phyloP scores from a whole-genome alignment of 2,113 vertebrate species.

The Candoia aspera region DNA sequence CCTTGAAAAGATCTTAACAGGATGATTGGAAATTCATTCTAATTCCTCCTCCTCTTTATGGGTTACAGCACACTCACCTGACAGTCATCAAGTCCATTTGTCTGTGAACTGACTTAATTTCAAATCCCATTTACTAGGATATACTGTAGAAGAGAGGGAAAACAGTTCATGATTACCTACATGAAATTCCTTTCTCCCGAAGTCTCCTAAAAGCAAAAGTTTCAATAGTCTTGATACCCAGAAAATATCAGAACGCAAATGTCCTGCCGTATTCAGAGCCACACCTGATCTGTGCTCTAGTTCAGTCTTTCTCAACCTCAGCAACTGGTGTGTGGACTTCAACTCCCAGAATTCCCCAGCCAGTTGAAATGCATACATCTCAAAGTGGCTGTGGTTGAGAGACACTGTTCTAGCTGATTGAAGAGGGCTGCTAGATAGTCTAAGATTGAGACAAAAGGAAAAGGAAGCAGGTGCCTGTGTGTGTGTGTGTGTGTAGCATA shows the following conservation, averaged over 20 bases:
- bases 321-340: not conserved
- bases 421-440: not conserved
- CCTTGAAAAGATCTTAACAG: conserved; percentile 64
- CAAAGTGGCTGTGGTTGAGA: not conserved
- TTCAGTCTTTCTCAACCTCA: not conserved
- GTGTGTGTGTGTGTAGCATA: too few species aligned
- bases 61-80: conserved; percentile 62
- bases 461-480: not conserved
- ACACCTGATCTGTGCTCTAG: not conserved
- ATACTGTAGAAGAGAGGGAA: not conserved
- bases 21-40: conserved; percentile 64
- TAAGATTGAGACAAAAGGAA: not conserved
- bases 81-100: conserved; percentile 70
- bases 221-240: conserved; percentile 17
- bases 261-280: not conserved
- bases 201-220: conserved; percentile 34
- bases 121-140: conserved; percentile 70
- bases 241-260: conserved; percentile 36
- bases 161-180: conserved; percentile 43
- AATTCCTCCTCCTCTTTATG: conserved; percentile 70
- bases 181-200: conserved; percentile 40
- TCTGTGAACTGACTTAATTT: conserved; percentile 76
- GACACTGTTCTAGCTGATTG: not conserved
- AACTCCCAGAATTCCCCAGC: not conserved
- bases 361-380: not conserved